These are phyloP conservation scores for Saguinus midas DNA, from an alignment of 2,113 vertebrate genomes.

Conservation along the genomic window DNA sequence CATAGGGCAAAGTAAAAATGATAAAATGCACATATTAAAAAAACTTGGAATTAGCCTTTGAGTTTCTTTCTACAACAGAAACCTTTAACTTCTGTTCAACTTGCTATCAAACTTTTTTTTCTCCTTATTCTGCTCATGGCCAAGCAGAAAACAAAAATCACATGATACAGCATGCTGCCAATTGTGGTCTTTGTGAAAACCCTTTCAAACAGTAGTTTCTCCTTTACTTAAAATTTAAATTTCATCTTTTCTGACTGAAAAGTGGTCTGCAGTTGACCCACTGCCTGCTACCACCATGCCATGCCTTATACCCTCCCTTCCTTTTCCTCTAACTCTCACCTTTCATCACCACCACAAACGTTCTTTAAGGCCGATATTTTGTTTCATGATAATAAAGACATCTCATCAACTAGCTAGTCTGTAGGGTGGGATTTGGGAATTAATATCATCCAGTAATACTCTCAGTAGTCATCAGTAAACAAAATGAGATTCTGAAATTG, in stretches of 20 bases:
- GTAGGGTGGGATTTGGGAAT: slow-evolving; percentile 8
- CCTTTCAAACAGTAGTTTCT: neutral
- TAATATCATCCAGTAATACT: neutral
- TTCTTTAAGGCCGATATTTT: neutral
- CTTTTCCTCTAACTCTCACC: neutral
- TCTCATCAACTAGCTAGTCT: slow-evolving; percentile 8
- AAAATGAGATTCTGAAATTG: neutral
- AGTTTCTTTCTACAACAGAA: neutral
- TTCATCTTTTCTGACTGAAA: neutral
- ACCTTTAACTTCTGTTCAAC: neutral
- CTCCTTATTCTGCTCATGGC: neutral
- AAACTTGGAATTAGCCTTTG: neutral
- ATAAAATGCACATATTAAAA: neutral
- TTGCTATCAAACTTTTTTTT: neutral
- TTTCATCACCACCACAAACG: neutral
- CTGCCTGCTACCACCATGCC: too few relatives aligned
- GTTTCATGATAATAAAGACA: slow-evolving; percentile 48
- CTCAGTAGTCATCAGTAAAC: neutral
- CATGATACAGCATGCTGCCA: neutral
- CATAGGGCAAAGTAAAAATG: neutral
- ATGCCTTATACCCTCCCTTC: too few relatives aligned
- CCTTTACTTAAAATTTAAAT: neutral
- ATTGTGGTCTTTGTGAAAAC: neutral
- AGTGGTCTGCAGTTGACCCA: too few relatives aligned
- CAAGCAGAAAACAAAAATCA: neutral